Conservation (phyloP, 53 echinoderm and acorn worm species). For the Actinopyga echinites region DNA sequence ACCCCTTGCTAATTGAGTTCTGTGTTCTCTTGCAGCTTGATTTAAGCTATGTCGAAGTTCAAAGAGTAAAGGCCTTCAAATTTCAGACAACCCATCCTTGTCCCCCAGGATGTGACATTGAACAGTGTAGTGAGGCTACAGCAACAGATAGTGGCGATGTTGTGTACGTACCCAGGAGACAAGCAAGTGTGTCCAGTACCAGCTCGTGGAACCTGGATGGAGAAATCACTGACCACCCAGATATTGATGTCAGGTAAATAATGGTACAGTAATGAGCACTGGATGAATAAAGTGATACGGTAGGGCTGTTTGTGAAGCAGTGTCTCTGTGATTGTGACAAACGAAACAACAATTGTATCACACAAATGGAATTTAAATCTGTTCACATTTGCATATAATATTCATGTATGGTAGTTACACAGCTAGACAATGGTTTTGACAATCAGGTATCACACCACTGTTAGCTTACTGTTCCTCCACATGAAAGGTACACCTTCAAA, state of each 20-base stretch:
- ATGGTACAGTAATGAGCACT: neutral
- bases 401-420: too few relatives aligned
- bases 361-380: too few relatives aligned
- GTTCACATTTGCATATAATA: too few relatives aligned
- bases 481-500: too few relatives aligned
- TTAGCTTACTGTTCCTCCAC: too few relatives aligned
- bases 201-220: slow-evolving; percentile 98
- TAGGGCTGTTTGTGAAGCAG: too few relatives aligned
- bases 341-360: too few relatives aligned
- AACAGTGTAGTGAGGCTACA: neutral
- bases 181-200: slow-evolving; percentile 67
- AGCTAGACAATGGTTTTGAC: too few relatives aligned
- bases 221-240: slow-evolving; percentile 76
- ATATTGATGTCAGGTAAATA: slow-evolving; percentile 86
- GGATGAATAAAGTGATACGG: too few relatives aligned
- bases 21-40: slow-evolving; percentile 62
- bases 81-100: slow-evolving; percentile 57
- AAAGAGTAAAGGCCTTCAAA: slow-evolving; percentile 89
- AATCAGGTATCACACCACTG: too few relatives aligned
- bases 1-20: neutral
- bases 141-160: neutral
- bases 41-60: slow-evolving; percentile 91
- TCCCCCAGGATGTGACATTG: neutral
- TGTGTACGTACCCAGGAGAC: slow-evolving; percentile 14
- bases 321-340: too few relatives aligned